These are phyloP conservation scores for Ceraclea dissimilis DNA, from an alignment of 2,888 invertebrate species.

Conservation along the genomic window DNA sequence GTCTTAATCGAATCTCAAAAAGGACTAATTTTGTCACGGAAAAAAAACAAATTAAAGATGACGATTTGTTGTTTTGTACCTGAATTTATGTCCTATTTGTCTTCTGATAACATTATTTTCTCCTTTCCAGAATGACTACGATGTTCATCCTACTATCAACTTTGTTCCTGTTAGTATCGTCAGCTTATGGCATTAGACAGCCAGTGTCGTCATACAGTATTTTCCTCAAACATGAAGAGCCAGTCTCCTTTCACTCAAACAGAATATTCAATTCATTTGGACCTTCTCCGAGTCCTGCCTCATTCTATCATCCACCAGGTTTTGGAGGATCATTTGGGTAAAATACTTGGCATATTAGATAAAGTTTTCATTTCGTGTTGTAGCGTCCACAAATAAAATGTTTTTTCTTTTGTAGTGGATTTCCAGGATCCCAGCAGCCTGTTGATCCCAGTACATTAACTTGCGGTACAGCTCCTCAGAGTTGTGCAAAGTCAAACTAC, in stretches of 20 bases:
- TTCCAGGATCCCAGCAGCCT: conserved; percentile 31
- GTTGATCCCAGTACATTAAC: conserved; percentile 41
- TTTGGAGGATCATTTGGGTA: conserved; percentile 7
- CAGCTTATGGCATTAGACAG: neutral
- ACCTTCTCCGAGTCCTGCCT: neutral
- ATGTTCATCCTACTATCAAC: neutral
- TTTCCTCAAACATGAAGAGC: conserved; percentile 21
- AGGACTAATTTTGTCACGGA: too few relatives aligned
- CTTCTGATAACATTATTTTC: neutral
- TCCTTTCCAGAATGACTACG: neutral
- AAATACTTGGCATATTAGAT: too few relatives aligned
- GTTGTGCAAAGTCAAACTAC: conserved; percentile 55
- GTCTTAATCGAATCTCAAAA: too few relatives aligned
- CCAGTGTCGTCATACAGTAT: conserved; percentile 21
- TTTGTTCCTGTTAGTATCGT: neutral
- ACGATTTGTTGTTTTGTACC: too few relatives aligned
- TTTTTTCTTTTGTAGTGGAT: conserved; percentile 2
- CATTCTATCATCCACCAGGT: neutral
- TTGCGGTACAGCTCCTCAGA: conserved; percentile 43
- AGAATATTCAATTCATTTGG: conserved; percentile 30
- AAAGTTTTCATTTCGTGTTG: too few relatives aligned
- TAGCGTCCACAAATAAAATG: neutral
- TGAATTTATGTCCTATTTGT: too few relatives aligned
- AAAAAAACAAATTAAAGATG: too few relatives aligned
- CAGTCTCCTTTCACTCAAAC: conserved; percentile 32